Evolutionary conservation across 2,888 invertebrate species (phyloP).

Genomic region (Aporophyla lueneburgensis): DNA sequence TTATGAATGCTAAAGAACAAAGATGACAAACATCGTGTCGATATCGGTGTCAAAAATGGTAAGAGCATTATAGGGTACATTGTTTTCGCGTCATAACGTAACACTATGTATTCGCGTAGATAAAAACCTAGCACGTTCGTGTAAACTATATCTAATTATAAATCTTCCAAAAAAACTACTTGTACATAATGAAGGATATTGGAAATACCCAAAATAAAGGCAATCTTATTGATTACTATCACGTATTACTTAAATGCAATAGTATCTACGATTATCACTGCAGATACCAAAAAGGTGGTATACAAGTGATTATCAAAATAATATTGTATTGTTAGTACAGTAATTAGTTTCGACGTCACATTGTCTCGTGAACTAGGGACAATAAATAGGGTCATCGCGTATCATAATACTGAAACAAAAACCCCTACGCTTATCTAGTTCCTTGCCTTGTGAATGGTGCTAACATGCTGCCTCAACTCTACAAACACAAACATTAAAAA

Average conservation of each 20-base stretch:
- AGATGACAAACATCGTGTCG: background rate
- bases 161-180: background rate
- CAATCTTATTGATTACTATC: constrained; percentile 6
- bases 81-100: background rate
- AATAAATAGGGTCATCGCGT: background rate
- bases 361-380: background rate
- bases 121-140: background rate
- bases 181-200: background rate
- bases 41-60: background rate
- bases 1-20: background rate
- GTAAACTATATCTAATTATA: background rate
- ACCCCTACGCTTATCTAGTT: background rate
- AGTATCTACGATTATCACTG: constrained; percentile 21
- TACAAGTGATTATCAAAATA: background rate
- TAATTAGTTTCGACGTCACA: constrained; percentile 7
- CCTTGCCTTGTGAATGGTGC: background rate
- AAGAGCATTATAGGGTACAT: background rate
- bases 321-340: background rate
- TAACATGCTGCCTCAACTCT: no score
- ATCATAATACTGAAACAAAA: background rate
- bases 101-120: background rate
- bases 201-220: constrained; percentile 18
- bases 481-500: background rate
- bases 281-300: constrained; percentile 3
- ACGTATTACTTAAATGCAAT: constrained; percentile 26